A percentile compares a stretch with the other conserved stretches of the same genome.
Conservation (phyloP, 2,797 vertebrate species). For the Melanogrammus aeglefinus region DNA sequence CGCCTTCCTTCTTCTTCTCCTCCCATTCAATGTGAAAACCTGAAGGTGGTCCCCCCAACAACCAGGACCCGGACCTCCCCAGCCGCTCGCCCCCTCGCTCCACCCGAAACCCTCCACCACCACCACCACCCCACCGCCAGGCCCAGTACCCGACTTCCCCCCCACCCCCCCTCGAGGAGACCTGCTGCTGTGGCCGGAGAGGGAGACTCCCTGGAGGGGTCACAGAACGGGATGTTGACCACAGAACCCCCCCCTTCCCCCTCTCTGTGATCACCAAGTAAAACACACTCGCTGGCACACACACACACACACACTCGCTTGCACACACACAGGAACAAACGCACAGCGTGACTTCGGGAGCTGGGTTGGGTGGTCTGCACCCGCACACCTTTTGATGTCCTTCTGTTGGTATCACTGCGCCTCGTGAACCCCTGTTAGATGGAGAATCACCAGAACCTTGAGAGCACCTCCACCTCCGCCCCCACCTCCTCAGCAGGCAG, state of each 20-base stretch:
- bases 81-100: background rate
- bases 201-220: background rate
- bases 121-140: background rate
- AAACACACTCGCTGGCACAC: constrained; percentile 41
- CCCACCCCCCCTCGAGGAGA: background rate
- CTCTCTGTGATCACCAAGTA: constrained; percentile 23
- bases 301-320: constrained; percentile 21
- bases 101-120: background rate
- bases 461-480: background rate
- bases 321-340: constrained; percentile 13
- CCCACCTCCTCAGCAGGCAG: background rate
- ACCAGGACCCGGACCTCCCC: background rate
- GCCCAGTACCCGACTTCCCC: background rate
- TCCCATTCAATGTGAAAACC: background rate
- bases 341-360: background rate
- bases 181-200: background rate
- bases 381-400: background rate
- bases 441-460: background rate
- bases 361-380: background rate
- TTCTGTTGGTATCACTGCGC: background rate
- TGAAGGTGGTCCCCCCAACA: background rate
- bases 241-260: background rate
- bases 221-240: background rate
- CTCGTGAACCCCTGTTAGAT: background rate
- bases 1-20: background rate